phyloP scores from a whole-genome alignment of 2,888 invertebrate genomes.

The Coleophora deauratella region DNA sequence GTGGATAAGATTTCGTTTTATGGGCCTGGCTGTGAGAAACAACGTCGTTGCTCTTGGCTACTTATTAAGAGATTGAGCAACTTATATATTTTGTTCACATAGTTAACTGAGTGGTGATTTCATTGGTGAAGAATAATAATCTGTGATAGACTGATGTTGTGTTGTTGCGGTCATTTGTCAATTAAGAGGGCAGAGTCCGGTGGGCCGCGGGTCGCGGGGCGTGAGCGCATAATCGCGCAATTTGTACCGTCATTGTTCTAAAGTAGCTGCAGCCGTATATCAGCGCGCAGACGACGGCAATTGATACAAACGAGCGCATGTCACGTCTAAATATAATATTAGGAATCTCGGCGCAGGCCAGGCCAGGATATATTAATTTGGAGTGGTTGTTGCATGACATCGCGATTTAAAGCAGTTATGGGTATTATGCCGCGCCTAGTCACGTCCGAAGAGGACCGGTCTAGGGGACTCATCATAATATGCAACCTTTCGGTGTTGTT shows the following conservation, averaged over 20 bases:
- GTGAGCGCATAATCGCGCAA: conserved; percentile 63
- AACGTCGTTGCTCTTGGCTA: background rate
- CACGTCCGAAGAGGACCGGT: too few species aligned
- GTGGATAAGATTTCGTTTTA: conserved; percentile 11
- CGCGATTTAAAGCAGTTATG: too few species aligned
- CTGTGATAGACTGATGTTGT: background rate
- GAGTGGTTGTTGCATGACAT: conserved; percentile 56
- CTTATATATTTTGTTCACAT: too few species aligned
- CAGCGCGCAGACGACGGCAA: conserved; percentile 69
- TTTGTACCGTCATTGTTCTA: conserved; percentile 72
- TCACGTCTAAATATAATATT: conserved; percentile 75
- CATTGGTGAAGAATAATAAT: too few species aligned
- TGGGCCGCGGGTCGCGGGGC: conserved; percentile 51
- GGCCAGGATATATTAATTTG: conserved; percentile 75
- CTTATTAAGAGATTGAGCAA: too few species aligned
- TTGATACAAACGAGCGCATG: conserved; percentile 74
- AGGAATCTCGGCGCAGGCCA: conserved; percentile 74
- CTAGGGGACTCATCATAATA: too few species aligned
- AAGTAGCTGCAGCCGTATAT: conserved; percentile 71
- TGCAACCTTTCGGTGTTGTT: too few species aligned
- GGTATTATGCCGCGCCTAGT: too few species aligned
- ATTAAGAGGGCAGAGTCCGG: conserved; percentile 44
- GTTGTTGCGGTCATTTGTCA: conserved; percentile 40
- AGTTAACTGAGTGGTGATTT: too few species aligned
- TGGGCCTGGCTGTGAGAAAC: conserved; percentile 4